These are phyloP conservation scores for Metacarcinus magister DNA, from an alignment of 2,888 invertebrate species.

Conservation along the genomic window DNA sequence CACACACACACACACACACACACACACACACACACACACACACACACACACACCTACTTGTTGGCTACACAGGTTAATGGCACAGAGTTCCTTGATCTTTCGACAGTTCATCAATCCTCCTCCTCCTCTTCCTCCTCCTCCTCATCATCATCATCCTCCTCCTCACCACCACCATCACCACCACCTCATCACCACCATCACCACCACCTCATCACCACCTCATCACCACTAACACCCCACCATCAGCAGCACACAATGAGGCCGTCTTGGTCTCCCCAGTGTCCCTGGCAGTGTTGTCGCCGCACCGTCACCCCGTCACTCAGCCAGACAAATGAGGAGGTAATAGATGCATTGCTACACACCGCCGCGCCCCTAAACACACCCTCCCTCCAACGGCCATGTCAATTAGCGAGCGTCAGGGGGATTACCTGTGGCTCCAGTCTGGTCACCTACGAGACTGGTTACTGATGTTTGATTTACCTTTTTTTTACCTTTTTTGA, in stretches of 20 bases:
- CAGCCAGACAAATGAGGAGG: not conserved
- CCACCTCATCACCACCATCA: no score
- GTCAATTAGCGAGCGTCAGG: not conserved
- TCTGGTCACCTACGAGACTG: not conserved
- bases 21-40: not conserved
- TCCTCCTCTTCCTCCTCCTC: not conserved
- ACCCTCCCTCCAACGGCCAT: not conserved
- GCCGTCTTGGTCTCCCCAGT: not conserved
- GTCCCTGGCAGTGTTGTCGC: not conserved
- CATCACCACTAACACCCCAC: not conserved
- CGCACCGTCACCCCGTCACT: not conserved
- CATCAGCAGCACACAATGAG: not conserved
- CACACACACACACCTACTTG: no score
- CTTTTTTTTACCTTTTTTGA: no score
- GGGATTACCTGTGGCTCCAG: not conserved
- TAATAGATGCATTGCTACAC: not conserved
- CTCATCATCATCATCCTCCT: not conserved
- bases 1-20: conserved; percentile 15
- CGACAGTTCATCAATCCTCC: not conserved
- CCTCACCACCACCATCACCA: not conserved
- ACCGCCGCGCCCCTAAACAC: not conserved
- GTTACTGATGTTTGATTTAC: no score
- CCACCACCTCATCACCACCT: not conserved
- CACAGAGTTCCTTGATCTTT: not conserved
- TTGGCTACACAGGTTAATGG: conserved; percentile 6